Evolutionary conservation across 2,113 vertebrate genomes (phyloP), one percentile per base, ranked within the genome.

Genomic region (Burhinus oedicnemus): DNA sequence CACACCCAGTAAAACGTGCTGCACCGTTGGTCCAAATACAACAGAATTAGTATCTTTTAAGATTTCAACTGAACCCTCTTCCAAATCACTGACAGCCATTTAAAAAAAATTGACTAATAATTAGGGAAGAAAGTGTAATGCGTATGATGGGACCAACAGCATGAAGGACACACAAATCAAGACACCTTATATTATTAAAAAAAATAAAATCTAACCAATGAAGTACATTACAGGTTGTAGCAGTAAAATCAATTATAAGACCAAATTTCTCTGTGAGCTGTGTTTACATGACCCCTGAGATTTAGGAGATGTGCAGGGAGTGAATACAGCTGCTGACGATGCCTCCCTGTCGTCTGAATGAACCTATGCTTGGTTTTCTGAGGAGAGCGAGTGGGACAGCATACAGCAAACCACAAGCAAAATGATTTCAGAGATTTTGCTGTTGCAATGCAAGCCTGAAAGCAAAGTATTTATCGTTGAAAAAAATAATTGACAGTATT

Each of bases 231-330:
- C 70, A 94, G 49, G 70, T 70, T 87, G 70, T 20, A 83, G 76
- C 60, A 89, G 21, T 68, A 87, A 83, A 77, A 58, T 55, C 45
- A 38, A 40, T 71, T 58, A 0, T 19, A 70, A 84, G 45, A 74
- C 38, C 29, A n/a, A 15, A 47, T 76, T 81, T 91, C 58, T 72
- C 61, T 36, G 65, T 55, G 75, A 90, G 42, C 62, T 80, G 68
- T 91, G 83, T 87, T 95, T 87, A 94, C 74, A 77, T 0, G 1
- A 68, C 57, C 83, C 36, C 69, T 29, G 70, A 80, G 84, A 72
- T 83, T 45, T 54, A 72, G 84, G 93, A 85, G 83, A 89, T 27
- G 79, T 80, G 69, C 87, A 70, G 45, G 77, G 80, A 96, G 80
- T 11, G 47, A 76, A n/a, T 8, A 4, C 65, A 84, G 93, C 89